Conservation (phyloP, 1,140 invertebrate species). For the Drosophila persimilis region DNA sequence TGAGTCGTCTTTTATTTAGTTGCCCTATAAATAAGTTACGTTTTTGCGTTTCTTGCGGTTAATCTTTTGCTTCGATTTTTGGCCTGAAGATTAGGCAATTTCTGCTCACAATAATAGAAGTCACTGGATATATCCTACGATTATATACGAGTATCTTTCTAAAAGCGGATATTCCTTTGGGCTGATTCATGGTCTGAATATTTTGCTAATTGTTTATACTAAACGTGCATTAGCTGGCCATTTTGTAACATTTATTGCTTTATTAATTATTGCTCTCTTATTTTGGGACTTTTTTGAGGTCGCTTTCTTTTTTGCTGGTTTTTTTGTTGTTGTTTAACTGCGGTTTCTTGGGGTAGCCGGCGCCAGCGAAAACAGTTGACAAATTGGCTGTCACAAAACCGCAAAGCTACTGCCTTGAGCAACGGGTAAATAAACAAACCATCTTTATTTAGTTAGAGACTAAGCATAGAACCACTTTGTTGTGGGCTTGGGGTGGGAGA, state of each 20-base stretch:
- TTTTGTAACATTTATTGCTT: constrained; percentile 24
- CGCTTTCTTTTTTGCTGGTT: constrained; percentile 36
- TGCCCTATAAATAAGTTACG: constrained; percentile 30
- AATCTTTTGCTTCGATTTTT: constrained; percentile 2
- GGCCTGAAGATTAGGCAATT: constrained; percentile 2
- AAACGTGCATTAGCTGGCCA: neutral
- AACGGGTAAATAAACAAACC: neutral
- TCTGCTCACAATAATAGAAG: neutral
- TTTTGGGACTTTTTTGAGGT: constrained; percentile 12
- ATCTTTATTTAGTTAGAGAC: constrained; percentile 8
- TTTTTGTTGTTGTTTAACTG: constrained; percentile 6
- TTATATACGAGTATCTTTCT: neutral
- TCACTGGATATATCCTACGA: neutral
- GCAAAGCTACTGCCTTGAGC: constrained; percentile 7
- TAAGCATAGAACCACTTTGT: neutral
- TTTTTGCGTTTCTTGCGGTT: constrained; percentile 1
- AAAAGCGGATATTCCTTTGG: constrained; percentile 20
- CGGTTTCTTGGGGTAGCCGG: neutral
- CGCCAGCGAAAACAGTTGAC: neutral
- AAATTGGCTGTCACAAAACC: constrained; percentile 3
- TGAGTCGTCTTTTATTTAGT: constrained; percentile 10
- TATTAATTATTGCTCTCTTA: constrained; percentile 23
- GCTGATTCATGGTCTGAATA: constrained; percentile 21
- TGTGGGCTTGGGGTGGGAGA: no score
- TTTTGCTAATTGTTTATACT: constrained; percentile 8